Base-by-base conservation (phyloP, 2,888 invertebrate species). In the Deroplatys truncata region DNA sequence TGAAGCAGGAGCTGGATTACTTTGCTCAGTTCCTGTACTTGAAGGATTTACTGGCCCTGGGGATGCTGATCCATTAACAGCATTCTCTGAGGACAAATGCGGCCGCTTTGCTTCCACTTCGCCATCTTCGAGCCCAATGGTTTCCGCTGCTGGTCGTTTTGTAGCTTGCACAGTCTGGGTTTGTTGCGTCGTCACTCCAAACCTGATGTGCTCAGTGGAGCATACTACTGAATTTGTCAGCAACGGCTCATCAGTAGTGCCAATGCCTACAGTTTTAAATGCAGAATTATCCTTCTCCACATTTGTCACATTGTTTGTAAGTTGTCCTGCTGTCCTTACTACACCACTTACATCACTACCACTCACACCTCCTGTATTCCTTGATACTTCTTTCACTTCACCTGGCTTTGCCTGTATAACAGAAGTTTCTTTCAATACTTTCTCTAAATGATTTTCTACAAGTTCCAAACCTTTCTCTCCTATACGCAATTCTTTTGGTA, bases 401-500 rank as follows among this genome's bases (percentile, higher is more conserved):
- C 90, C 89, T 90, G 91, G 88, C 92, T 92, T 86, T 91, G 92
- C 31, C 31, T 90, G 88, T 25, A 29, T 29, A 84, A 86, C 85
- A 84, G 84, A 86, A 86, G 86, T 89, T 92, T 92, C 90, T 92
- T 92, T 91, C 92, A 94, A 91, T 82, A 91, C 90, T 89, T 90
- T 91, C 82, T 91, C 90, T 28, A 91, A 86, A 89, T 91, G 91
- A 84, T 95, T 95, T 91, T 95, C 95, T 3, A 96, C 95, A 87
- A 96, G 92, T 92, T 96, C 95, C 90, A 95, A 92, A 84, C 95
- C 95, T 91, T 94, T 95, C 84, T 95, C 95, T 90, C 95, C 95
- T 90, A 95, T 94, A 87, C 95, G 94, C 90, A 95, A 92, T 91
- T 95, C 95, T 92, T 95, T 95, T 9, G 94, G 94, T 82, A 95